phyloP scores from a whole-genome alignment of 2,888 invertebrate genomes.

The Prenolepis imparis region DNA sequence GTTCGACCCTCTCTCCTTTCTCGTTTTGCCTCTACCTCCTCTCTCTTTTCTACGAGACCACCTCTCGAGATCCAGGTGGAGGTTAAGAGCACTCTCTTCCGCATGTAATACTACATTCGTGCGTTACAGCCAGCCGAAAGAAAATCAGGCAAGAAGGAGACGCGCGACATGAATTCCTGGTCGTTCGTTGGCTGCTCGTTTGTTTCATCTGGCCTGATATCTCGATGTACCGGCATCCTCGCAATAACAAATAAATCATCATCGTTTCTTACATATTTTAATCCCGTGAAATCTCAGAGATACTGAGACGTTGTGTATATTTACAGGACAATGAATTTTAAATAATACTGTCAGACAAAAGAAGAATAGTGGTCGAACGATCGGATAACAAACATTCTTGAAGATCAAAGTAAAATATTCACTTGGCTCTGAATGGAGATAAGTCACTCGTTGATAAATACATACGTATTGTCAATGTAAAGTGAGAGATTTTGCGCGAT shows the following conservation, averaged over 20 bases:
- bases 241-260: not conserved
- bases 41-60: constrained; percentile 44
- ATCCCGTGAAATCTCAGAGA: constrained; percentile 60
- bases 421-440: constrained; percentile 15
- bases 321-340: constrained; percentile 26
- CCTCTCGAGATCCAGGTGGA: constrained; percentile 62
- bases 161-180: constrained; percentile 67
- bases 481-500: not conserved
- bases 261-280: constrained; percentile 54
- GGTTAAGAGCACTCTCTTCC: constrained; percentile 59
- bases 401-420: constrained; percentile 22
- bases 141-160: constrained; percentile 59
- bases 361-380: not conserved
- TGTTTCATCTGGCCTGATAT: constrained; percentile 10
- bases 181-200: constrained; percentile 3
- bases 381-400: not conserved
- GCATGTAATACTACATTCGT: constrained; percentile 47
- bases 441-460: not conserved
- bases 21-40: constrained; percentile 55
- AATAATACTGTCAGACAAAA: not conserved
- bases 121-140: constrained; percentile 52
- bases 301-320: constrained; percentile 17
- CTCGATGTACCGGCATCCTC: not conserved
- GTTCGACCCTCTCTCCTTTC: constrained; percentile 32
- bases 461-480: not conserved